Evolutionary conservation across 1,140 invertebrate species (phyloP), one percentile per base, ranked within the genome.

Genomic region (Philopotamus ludificatus): DNA sequence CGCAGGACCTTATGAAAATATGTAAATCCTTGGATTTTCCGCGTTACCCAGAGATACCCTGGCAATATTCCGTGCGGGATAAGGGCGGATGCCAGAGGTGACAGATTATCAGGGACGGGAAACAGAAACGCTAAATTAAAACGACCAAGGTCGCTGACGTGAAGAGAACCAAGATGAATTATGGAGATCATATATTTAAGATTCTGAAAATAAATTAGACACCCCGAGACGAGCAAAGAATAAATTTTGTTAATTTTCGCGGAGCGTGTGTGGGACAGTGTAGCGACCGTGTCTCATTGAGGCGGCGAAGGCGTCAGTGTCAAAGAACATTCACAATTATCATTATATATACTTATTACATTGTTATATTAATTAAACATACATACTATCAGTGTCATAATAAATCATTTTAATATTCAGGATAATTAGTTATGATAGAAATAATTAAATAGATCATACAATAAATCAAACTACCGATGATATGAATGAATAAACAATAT

Each of bases 21-120:
- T 57, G 54, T 18, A 57, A 57, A 57, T 57, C 26, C 39, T 15
- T 16, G 34, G 54, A 57, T 39, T 57, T 21, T n/a, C n/a, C 20
- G 23, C 34, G 28, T 57, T 39, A 57, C 34, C 34, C 7, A 12
- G 28, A 2, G 23, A n/a, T n/a, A n/a, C n/a, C n/a, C n/a, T 8
- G 20, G 54, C 39, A 42, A 57, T 57, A 57, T 57, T 42, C 34
- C 9, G 26, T 12, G 3, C 3, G 20, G 47, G 15, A 2, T 28
- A 7, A 57, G 28, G 42, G 54, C 21, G n/a, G 23, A 42, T 39
- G 39, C 39, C 20, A 42, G 28, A 57, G 54, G 54, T 57, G 54
- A 57, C 54, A 39, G 54, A 57, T 57, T 57, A 57, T 57, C 42
- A 57, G 42, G 34, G 54, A 57, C n/a, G 28, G 28, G 54, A 57